These are phyloP conservation scores for Pandemis heparana DNA, from an alignment of 2,888 invertebrate genomes.

Conservation along the genomic window DNA sequence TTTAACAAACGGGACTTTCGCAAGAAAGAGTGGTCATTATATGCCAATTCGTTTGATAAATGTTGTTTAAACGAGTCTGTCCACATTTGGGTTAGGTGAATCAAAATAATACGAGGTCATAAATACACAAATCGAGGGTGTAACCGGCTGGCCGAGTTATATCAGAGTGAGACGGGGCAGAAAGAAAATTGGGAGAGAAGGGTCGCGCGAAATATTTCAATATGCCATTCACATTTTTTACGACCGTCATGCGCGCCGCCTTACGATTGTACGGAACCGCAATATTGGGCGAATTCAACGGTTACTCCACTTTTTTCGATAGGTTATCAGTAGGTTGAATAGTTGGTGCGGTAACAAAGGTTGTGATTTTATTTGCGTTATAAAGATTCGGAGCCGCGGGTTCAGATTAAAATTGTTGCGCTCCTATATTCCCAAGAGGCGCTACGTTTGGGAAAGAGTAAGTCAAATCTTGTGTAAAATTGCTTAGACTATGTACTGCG, in stretches of 20 bases:
- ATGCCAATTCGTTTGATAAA: not conserved
- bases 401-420: conserved; percentile 35
- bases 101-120: conserved; percentile 35
- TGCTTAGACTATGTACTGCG: not conserved
- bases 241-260: conserved; percentile 77
- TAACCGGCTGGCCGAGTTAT: conserved; percentile 39
- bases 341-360: conserved; percentile 39
- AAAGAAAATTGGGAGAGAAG: conserved; percentile 77
- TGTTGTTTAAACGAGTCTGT: not conserved
- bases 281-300: conserved; percentile 70
- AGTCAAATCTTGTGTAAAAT: not conserved
- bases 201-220: conserved; percentile 82
- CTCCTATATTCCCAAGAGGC: not conserved
- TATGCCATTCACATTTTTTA: conserved; percentile 83
- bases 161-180: conserved; percentile 46
- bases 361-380: conserved; percentile 41
- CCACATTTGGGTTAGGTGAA: conserved; percentile 6
- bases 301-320: conserved; percentile 62
- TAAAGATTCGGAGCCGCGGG: conserved; percentile 35
- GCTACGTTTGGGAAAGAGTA: not conserved
- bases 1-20: not conserved
- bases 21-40: not conserved
- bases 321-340: conserved; percentile 56
- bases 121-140: conserved; percentile 35
- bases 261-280: conserved; percentile 74